Conservation (phyloP, 2,797 vertebrate genomes). For the Euthynnus affinis region DNA sequence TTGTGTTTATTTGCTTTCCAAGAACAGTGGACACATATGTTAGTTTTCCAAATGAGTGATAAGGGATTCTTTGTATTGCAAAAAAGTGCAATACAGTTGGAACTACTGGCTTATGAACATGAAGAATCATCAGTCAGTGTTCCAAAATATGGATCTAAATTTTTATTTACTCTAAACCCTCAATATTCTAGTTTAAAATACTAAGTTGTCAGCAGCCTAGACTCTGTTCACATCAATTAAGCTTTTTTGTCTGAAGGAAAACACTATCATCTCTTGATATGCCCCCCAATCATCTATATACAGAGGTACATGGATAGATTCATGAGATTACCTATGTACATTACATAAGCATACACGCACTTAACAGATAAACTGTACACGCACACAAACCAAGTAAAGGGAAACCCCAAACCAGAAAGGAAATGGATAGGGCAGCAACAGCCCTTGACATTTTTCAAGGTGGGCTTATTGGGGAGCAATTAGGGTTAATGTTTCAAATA, state of each 20-base stretch:
- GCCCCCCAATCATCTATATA: slow-evolving; percentile 14
- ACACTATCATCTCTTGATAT: neutral
- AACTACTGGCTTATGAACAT: neutral
- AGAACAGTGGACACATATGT: neutral
- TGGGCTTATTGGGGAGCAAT: slow-evolving; percentile 47
- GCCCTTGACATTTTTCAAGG: slow-evolving; percentile 38
- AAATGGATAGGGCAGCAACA: slow-evolving; percentile 15
- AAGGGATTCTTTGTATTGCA: neutral
- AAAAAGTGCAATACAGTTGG: neutral
- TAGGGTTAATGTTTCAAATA: slow-evolving; percentile 54
- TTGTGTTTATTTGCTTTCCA: slow-evolving; percentile 24
- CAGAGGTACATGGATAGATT: neutral
- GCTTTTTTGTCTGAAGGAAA: slow-evolving; percentile 18
- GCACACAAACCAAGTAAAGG: slow-evolving; percentile 6
- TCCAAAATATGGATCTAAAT: neutral
- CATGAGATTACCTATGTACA: neutral
- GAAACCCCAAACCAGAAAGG: slow-evolving; percentile 5
- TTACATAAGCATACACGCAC: slow-evolving; percentile 16
- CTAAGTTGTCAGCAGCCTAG: slow-evolving; percentile 6
- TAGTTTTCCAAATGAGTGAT: slow-evolving; percentile 12
- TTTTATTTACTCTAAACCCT: neutral
- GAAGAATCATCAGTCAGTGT: neutral
- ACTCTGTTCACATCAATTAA: neutral
- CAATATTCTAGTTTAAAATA: neutral
- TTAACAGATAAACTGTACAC: neutral